Conservation (phyloP, 2,113 vertebrate genomes). For the Rhinichthys klamathensis region DNA sequence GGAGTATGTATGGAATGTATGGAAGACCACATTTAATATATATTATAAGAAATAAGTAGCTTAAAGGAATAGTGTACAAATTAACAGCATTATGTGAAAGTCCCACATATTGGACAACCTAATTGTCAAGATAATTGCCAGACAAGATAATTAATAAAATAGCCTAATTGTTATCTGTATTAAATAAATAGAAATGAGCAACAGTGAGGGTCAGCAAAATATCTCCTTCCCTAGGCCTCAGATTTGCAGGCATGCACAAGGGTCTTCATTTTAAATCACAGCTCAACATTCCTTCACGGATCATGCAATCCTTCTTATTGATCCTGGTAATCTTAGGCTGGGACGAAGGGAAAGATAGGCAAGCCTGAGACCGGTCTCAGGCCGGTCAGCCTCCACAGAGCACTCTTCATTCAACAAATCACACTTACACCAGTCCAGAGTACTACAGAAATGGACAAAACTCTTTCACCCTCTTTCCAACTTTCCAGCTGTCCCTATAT, state of each 20-base stretch:
- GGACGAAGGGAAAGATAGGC: neutral
- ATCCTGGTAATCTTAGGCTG: constrained; percentile 40
- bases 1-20: neutral
- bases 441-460: neutral
- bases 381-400: neutral
- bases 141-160: neutral
- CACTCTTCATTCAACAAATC: neutral
- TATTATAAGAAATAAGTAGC: neutral
- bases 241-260: neutral
- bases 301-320: constrained; percentile 9
- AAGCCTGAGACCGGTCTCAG: neutral
- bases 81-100: neutral
- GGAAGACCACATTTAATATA: neutral
- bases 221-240: constrained; percentile 2
- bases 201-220: neutral
- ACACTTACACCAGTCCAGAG: neutral
- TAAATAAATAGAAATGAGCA: neutral
- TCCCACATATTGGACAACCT: neutral
- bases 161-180: neutral
- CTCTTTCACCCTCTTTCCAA: neutral
- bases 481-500: neutral
- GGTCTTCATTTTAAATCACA: constrained; percentile 25
- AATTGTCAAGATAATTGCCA: neutral
- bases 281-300: constrained; percentile 51
- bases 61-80: neutral